Evolutionary conservation across 1,140 invertebrate species (phyloP).

Genomic region (Drosophila ercepeae): DNA sequence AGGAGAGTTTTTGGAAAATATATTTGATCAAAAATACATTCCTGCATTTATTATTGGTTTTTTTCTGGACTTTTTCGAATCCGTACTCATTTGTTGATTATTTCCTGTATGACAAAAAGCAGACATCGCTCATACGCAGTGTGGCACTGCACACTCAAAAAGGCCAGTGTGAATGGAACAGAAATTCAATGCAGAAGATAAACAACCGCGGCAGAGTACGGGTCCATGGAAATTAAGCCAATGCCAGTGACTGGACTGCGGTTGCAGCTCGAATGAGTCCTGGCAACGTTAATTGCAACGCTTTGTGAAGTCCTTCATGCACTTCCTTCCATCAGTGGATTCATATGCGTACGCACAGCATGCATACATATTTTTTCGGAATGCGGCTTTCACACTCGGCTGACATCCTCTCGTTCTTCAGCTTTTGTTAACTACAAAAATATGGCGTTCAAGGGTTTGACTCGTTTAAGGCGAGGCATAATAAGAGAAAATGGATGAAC

Average conservation of each 20-base stretch:
- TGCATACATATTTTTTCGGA: slow-evolving; percentile 54
- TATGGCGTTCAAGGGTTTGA: too few species aligned
- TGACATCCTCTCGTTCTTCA: slow-evolving; percentile 1
- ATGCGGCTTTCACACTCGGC: slow-evolving; percentile 49
- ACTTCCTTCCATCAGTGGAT: slow-evolving; percentile 21
- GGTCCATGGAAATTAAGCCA: slow-evolving; percentile 77
- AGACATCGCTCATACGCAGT: slow-evolving; percentile 48
- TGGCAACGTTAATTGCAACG: slow-evolving; percentile 75
- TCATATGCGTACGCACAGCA: slow-evolving; percentile 3
- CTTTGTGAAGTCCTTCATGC: slow-evolving; percentile 58
- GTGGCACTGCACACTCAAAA: slow-evolving; percentile 67
- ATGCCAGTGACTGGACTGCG: slow-evolving; percentile 73
- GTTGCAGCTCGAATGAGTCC: slow-evolving; percentile 72
- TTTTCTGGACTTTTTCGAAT: neutral
- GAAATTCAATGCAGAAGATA: slow-evolving; percentile 27
- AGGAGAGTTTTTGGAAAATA: too few species aligned
- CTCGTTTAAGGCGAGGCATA: too few species aligned
- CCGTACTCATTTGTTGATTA: slow-evolving; percentile 27
- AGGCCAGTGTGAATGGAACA: slow-evolving; percentile 19
- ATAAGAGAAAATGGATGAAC: too few species aligned
- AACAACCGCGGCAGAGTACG: slow-evolving; percentile 23
- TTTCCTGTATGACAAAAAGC: slow-evolving; percentile 39
- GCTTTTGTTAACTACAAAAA: neutral
- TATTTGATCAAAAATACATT: too few species aligned
- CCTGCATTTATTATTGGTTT: too few species aligned